Conservation (phyloP, 2,888 invertebrate species). For the Leptopilina syphax region DNA sequence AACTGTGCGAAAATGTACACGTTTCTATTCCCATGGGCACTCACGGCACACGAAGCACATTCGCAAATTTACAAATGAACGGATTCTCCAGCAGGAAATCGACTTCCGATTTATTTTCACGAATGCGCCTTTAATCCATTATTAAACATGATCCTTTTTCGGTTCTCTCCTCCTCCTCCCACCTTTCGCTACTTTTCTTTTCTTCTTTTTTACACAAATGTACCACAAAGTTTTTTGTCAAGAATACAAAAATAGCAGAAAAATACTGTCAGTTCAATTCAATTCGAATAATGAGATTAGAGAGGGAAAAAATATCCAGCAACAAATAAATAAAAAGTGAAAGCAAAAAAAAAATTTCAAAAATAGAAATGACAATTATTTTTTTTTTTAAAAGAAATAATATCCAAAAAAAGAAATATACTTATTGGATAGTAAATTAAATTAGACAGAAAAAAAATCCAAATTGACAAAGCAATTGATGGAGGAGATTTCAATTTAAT, state of each 20-base stretch:
- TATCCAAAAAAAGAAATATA: neutral
- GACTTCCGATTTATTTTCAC: constrained; percentile 4
- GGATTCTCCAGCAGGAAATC: constrained; percentile 21
- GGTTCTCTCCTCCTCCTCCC: too few species aligned
- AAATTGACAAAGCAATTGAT: constrained; percentile 5
- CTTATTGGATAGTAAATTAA: neutral
- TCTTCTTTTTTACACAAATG: too few species aligned
- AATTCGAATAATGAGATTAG: too few species aligned
- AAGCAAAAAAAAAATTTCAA: too few species aligned
- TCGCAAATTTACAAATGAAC: neutral
- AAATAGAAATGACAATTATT: too few species aligned
- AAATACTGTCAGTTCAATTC: too few species aligned
- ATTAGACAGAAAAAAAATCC: neutral
- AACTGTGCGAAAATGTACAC: constrained; percentile 10
- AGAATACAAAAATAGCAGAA: too few species aligned
- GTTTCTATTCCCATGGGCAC: constrained; percentile 26
- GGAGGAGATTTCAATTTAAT: constrained; percentile 11
- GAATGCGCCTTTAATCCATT: constrained; percentile 5
- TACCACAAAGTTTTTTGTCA: too few species aligned
- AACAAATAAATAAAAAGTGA: too few species aligned
- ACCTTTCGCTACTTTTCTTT: too few species aligned
- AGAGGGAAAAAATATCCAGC: too few species aligned
- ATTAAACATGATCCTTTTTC: neutral
- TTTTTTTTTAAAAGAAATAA: neutral
- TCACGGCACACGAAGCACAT: neutral